Conservation (phyloP, 2,797 vertebrate genomes). For the Pelodytes ibericus region DNA sequence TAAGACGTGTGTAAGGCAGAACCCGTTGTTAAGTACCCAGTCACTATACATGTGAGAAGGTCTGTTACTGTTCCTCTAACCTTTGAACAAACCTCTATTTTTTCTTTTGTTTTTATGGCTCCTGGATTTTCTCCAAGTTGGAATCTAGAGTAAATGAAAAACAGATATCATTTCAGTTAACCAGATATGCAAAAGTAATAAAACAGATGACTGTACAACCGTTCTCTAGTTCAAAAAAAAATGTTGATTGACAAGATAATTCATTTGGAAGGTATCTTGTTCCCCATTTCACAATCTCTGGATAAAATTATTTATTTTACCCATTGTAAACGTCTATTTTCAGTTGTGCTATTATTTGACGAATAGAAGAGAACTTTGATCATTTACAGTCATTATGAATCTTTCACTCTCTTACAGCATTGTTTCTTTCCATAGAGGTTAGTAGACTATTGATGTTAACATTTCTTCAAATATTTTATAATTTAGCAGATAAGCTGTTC, state of each 20-base stretch:
- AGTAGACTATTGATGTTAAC: too few relatives aligned
- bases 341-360: neutral
- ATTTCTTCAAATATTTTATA: too few relatives aligned
- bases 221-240: neutral
- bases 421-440: too few relatives aligned
- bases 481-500: too few relatives aligned
- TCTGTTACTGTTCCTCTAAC: too few relatives aligned
- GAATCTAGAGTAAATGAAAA: conserved; percentile 84
- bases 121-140: conserved; percentile 78
- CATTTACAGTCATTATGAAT: too few relatives aligned
- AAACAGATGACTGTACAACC: conserved; percentile 59
- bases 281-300: neutral
- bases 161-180: conserved; percentile 72
- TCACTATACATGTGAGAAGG: too few relatives aligned
- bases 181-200: conserved; percentile 36
- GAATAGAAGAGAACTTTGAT: neutral
- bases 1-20: too few relatives aligned
- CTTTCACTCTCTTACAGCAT: too few relatives aligned
- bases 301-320: neutral
- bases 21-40: too few relatives aligned
- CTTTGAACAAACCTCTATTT: too few relatives aligned
- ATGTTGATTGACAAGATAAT: neutral
- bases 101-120: conserved; percentile 81
- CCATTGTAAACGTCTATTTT: neutral
- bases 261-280: neutral